Evolutionary conservation across 2,888 invertebrate species (phyloP).

Genomic region (Caenorhabditis macrosperma): DNA sequence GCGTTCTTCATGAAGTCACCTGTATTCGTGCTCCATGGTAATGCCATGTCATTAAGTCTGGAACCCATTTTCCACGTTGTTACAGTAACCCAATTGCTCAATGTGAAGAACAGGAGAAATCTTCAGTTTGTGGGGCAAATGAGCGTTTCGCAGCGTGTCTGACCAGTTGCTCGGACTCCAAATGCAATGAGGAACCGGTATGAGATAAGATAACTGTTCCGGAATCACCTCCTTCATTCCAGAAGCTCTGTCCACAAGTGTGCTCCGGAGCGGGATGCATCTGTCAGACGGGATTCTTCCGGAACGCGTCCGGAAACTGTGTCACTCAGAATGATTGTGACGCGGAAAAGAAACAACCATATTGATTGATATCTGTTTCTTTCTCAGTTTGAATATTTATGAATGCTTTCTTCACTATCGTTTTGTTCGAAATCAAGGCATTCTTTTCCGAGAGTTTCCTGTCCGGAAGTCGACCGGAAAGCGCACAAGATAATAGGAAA

Average conservation of each 20-base stretch:
- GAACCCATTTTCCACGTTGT: no score
- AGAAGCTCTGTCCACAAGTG: slow-evolving; percentile 2
- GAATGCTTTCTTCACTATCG: neutral
- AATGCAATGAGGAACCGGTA: slow-evolving; percentile 27
- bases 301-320: slow-evolving; percentile 19
- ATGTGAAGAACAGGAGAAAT: no score
- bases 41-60: no score
- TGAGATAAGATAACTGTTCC: neutral
- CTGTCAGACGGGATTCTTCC: slow-evolving; percentile 26
- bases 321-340: slow-evolving; percentile 39
- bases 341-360: slow-evolving; percentile 5
- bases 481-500: neutral
- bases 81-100: no score
- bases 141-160: no score
- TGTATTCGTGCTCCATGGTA: slow-evolving; percentile 46
- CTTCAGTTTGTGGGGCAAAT: no score
- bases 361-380: neutral
- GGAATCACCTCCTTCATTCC: neutral
- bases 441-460: neutral
- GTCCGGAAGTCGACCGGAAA: no score
- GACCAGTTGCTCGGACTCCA: no score
- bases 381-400: slow-evolving; percentile 2
- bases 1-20: slow-evolving; percentile 37
- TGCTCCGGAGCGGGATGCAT: slow-evolving; percentile 26
- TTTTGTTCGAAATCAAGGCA: neutral